Evolutionary conservation across 2,888 invertebrate genomes (phyloP).

Genomic region (Micoletzkya japonica): DNA sequence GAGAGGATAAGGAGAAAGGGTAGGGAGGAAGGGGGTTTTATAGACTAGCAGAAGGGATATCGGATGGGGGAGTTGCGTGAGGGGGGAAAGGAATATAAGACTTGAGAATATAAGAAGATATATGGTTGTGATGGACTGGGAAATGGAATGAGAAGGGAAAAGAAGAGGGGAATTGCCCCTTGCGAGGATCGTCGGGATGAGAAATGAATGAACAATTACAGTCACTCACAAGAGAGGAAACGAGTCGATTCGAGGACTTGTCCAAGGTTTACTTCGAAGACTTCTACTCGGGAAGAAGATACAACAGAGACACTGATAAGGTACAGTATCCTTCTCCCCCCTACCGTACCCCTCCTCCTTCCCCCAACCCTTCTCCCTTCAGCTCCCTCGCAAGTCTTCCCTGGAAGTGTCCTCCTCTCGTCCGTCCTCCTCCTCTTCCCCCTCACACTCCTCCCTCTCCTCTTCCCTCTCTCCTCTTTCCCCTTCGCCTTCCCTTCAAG

Average conservation of each 20-base stretch:
- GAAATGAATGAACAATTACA: slow-evolving; percentile 37
- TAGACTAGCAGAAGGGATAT: slow-evolving; percentile 12
- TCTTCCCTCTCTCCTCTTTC: not conserved
- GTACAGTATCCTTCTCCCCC: slow-evolving; percentile 3
- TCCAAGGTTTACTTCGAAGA: slow-evolving; percentile 53
- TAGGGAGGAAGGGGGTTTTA: slow-evolving; percentile 9
- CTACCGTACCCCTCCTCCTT: not conserved
- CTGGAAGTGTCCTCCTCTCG: not conserved
- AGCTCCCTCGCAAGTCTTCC: not conserved
- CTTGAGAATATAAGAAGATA: no score
- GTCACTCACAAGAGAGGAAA: slow-evolving; percentile 50
- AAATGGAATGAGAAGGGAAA: not conserved
- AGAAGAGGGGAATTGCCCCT: not conserved
- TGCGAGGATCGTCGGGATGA: no score
- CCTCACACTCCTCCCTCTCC: not conserved
- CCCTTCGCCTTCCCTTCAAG: not conserved
- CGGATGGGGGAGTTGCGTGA: not conserved
- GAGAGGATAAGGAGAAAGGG: not conserved
- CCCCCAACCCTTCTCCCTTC: not conserved
- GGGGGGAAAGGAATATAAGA: not conserved
- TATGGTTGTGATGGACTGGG: no score
- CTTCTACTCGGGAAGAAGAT: slow-evolving; percentile 39
- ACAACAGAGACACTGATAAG: slow-evolving; percentile 13
- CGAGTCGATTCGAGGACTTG: slow-evolving; percentile 49
- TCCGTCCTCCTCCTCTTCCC: not conserved